Evolutionary conservation across 2,797 vertebrate genomes (phyloP), one percentile per base, ranked within the genome.

Genomic region (Lutjanus campechanus): DNA sequence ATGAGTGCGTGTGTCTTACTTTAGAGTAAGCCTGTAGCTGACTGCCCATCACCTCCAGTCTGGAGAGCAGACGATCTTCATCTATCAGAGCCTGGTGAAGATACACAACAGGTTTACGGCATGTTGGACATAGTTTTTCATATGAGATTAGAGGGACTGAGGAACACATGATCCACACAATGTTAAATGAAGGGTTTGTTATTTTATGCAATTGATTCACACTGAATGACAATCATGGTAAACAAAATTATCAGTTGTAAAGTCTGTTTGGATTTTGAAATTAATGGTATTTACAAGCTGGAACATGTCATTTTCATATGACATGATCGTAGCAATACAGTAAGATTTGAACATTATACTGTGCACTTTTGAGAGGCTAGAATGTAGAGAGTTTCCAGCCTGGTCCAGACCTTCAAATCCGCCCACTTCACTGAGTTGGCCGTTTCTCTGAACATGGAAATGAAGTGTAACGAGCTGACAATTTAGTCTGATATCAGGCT

Each of bases 41-140:
- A 90, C 98, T 99, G 86, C 98, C 98, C 98, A 99, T 99, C 92
- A 99, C 98, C 91, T 99, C 98, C 93, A 99, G 94, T 84, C 98
- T 96, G 87, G 98, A 99, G 71, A 99, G 96, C 80, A 99, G 95
- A 89, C 98, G 96, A 93, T 99, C 98, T 94, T 99, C 98, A 93
- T 99, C 98, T 87, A 99, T 99, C 96, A 99, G 96, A 95, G 98
- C 98, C 98, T 99, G 87, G n/a, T 8, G 58, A 55, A 75, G 11
- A 81, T 20, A 86, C 51, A 79, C 56, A 86, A 2, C 17, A 46
- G 65, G 15, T 69, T 76, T 66, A 76, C 19, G 63, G 17, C 7
- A 22, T 2, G 22, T 6, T 40, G 0, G 22, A 19, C 22, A 58
- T 19, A 49, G 15, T 25, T 22, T 7, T 65, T 70, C 5, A 22